phyloP scores from a whole-genome alignment of 2,888 invertebrate species.

The Danaus chrysippus region DNA sequence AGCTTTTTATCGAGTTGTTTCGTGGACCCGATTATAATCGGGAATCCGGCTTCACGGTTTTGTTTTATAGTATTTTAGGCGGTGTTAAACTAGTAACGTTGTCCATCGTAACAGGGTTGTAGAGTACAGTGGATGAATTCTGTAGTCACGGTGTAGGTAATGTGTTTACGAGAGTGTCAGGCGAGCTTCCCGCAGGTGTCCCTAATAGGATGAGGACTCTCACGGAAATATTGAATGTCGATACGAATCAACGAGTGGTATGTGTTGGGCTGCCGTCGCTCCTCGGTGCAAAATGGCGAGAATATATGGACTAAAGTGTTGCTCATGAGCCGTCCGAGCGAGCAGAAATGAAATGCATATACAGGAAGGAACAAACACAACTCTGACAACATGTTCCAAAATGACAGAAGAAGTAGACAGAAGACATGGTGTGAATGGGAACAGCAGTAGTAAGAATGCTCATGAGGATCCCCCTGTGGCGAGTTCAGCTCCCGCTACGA shows the following conservation, averaged over 20 bases:
- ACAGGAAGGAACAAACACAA: conserved; percentile 81
- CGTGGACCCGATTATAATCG: conserved; percentile 71
- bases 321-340: conserved; percentile 74
- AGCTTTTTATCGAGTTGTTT: conserved; percentile 77
- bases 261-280: conserved; percentile 56
- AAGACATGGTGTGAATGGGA: conserved; percentile 86
- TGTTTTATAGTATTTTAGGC: conserved; percentile 56
- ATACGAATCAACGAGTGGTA: conserved; percentile 56
- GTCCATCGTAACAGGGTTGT: conserved; percentile 45
- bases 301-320: conserved; percentile 67
- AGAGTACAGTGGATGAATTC: conserved; percentile 54
- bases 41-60: conserved; percentile 67
- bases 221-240: conserved; percentile 64
- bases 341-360: conserved; percentile 83
- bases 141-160: conserved; percentile 73
- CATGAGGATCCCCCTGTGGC: conserved; percentile 71
- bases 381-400: conserved; percentile 85
- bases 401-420: conserved; percentile 83
- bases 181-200: conserved; percentile 73
- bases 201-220: conserved; percentile 75
- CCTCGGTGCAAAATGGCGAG: conserved; percentile 69
- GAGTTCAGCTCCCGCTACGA: conserved; percentile 63
- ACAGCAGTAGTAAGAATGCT: conserved; percentile 79
- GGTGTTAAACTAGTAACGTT: conserved; percentile 59
- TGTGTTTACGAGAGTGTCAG: conserved; percentile 72